Base-by-base conservation (phyloP, 2,888 invertebrate species). In the Idaea dimidiata region DNA sequence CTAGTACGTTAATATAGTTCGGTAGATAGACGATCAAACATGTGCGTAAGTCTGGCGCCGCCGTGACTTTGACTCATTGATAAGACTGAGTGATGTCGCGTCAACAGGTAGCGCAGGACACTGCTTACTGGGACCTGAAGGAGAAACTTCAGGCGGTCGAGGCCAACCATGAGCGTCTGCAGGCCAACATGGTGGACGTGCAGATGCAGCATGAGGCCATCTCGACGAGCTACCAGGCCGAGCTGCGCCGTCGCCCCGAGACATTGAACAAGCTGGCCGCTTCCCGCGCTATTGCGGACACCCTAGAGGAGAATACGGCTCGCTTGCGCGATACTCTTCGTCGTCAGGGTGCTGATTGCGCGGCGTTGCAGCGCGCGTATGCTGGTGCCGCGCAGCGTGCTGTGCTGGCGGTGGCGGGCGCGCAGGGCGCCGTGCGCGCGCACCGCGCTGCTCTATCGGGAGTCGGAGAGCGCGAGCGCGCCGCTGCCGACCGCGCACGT, bases 201-300 rank as follows among this genome's bases (percentile, higher is more conserved):
- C 90, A 91, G 74, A 90, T 90, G 91, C 85, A 90, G 75, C 78
- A 87, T 70, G 91, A 90, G 71, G 77, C 83, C 17, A 75, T 86
- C 61, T 89, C 89, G 32, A 83, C 84, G 2, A 82, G 82, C 66
- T 86, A 86, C 72, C 84, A 88, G 73, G 83, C 85, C 3, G 91
- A 91, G 66, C 76, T 89, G 60, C 79, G 88, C 0, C 77, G 78
- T n/a, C 80, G 90, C 0, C 87, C 89, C 1, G 90, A 90, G 70
- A 86, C 82, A 0, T 72, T 88, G 5, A 88, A 89, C 71, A 64
- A 66, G 65, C 59, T 86, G 17, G 72, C 59, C 59, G 79, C 81
- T 66, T 79, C 86, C 54, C 86, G 88, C 33, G 80, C 78, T 64
- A 82, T 88, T n/a, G 84, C 86, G 73, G 82, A 80, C 63, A 85